phyloP scores from a whole-genome alignment of 92 coral and sea anemone genomes.

The Desmophyllum pertusum region DNA sequence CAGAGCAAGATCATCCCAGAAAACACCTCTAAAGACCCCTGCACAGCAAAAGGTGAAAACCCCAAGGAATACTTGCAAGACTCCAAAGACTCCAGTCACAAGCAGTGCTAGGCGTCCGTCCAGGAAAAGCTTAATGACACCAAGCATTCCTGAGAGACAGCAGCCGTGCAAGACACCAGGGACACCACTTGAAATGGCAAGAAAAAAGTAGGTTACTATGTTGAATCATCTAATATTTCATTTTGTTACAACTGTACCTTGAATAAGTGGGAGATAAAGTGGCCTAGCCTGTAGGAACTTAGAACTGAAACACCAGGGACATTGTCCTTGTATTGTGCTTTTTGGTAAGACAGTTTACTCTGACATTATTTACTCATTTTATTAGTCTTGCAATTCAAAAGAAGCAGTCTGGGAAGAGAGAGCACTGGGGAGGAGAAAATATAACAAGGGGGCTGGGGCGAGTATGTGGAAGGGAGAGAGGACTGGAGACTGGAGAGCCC shows the following conservation, averaged over 20 bases:
- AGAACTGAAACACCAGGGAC: background rate
- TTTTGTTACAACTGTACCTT: too few relatives aligned
- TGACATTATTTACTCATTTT: background rate
- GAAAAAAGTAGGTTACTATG: slow-evolving; percentile 75
- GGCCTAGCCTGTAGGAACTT: background rate
- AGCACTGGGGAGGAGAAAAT: too few relatives aligned
- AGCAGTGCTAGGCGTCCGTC: slow-evolving; percentile 41
- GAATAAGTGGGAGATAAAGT: too few relatives aligned
- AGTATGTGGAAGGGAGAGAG: too few relatives aligned
- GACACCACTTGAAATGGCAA: slow-evolving; percentile 88
- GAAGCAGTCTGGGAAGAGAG: too few relatives aligned
- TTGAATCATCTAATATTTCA: too few relatives aligned
- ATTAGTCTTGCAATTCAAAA: too few relatives aligned
- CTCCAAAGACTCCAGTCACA: slow-evolving; percentile 42
- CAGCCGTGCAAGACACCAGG: slow-evolving; percentile 93
- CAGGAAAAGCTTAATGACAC: slow-evolving; percentile 61
- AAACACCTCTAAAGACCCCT: slow-evolving; percentile 30
- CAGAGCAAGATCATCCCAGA: slow-evolving; percentile 24
- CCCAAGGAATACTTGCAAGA: slow-evolving; percentile 26
- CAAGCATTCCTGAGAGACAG: slow-evolving; percentile 87
- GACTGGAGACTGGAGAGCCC: too few relatives aligned
- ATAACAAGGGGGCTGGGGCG: too few relatives aligned
- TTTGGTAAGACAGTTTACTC: background rate
- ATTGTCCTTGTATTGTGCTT: background rate
- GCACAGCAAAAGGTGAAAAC: slow-evolving; percentile 40